phyloP scores from a whole-genome alignment of 2,113 vertebrate species.

The Erpornis zantholeuca region DNA sequence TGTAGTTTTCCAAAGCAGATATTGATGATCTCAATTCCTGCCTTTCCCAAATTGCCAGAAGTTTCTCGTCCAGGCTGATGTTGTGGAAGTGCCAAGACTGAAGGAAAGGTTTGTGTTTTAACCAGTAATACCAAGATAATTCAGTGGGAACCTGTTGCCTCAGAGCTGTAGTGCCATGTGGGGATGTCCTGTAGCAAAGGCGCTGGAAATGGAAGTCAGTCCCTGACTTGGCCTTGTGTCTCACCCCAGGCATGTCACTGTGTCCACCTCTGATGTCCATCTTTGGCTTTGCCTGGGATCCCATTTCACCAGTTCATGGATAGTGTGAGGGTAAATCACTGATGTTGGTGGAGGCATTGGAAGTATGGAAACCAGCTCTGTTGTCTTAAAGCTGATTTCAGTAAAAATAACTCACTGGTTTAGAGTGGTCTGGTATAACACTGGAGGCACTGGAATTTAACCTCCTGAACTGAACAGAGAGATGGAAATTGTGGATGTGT shows the following conservation, averaged over 20 bases:
- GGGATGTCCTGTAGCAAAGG: neutral
- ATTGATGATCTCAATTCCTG: neutral
- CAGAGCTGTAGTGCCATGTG: neutral
- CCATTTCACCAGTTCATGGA: neutral
- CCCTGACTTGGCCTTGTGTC: neutral
- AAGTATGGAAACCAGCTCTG: neutral
- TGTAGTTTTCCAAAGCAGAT: neutral
- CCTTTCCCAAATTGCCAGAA: neutral
- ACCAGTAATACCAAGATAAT: neutral
- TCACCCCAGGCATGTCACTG: rapidly evolving
- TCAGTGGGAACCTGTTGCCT: neutral
- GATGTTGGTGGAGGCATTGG: neutral
- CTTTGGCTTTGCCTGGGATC: neutral
- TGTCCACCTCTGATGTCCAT: neutral
- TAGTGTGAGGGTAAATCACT: rapidly evolving
- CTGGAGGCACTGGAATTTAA: neutral
- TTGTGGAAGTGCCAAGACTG: neutral
- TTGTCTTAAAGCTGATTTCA: neutral
- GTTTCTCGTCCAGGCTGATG: neutral
- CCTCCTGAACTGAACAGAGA: neutral
- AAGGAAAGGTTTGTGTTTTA: neutral
- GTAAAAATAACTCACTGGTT: neutral
- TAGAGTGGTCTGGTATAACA: neutral
- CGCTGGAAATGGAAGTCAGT: neutral
- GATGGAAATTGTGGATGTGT: neutral